phyloP scores from a whole-genome alignment of 2,888 invertebrate species.

The Coleophora flavipennella region DNA sequence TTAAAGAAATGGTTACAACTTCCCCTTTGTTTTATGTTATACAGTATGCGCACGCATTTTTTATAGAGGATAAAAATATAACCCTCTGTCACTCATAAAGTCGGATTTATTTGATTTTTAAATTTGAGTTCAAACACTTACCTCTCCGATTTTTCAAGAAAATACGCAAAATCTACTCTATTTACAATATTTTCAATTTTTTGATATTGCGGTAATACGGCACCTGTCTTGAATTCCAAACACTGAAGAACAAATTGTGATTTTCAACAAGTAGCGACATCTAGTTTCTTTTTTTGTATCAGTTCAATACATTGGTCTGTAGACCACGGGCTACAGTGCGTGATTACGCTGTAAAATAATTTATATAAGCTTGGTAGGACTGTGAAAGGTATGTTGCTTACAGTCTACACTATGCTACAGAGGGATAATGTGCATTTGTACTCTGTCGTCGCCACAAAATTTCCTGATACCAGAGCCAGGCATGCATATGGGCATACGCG shows the following conservation, averaged over 20 bases:
- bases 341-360: not conserved
- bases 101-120: no score
- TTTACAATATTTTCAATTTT: not conserved
- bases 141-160: not conserved
- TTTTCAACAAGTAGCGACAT: not conserved
- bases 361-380: not conserved
- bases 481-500: no score
- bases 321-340: not conserved
- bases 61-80: no score
- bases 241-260: no score
- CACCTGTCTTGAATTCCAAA: no score
- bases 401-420: not conserved
- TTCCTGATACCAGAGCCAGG: no score
- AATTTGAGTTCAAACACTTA: not conserved
- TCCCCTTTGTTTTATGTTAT: no score
- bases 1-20: no score
- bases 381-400: not conserved
- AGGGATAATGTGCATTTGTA: not conserved
- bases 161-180: not conserved
- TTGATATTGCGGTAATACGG: no score
- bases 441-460: no score
- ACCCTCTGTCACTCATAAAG: no score
- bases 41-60: no score
- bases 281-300: not conserved
- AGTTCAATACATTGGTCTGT: not conserved